Conservation (phyloP, 2,888 invertebrate species). For the Ectemnius cavifrons region DNA sequence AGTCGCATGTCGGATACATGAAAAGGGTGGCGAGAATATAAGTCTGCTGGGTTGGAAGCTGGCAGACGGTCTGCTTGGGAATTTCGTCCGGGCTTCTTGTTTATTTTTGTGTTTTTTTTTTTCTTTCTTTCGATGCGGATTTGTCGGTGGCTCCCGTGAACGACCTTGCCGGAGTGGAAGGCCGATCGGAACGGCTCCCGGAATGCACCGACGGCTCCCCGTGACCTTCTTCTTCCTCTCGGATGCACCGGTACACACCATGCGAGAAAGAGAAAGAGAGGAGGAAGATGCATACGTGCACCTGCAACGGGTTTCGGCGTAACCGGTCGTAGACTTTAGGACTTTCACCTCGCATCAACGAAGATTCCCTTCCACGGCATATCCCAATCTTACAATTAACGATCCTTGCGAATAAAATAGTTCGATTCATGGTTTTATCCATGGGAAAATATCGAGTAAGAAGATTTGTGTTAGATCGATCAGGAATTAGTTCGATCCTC, state of each 20-base stretch:
- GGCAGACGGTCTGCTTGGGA: background rate
- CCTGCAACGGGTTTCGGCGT: conserved; percentile 60
- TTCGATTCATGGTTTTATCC: background rate
- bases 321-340: conserved; percentile 60
- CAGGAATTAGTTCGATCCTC: background rate
- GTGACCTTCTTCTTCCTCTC: conserved; percentile 58
- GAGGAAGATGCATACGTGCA: conserved; percentile 55
- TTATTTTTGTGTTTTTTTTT: background rate
- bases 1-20: no score
- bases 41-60: background rate
- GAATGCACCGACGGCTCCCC: conserved; percentile 51
- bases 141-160: conserved; percentile 52
- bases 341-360: conserved; percentile 56
- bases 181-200: conserved; percentile 58
- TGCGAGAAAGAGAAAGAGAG: no score
- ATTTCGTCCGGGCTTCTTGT: background rate
- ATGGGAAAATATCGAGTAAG: background rate
- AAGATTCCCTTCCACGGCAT: conserved; percentile 42
- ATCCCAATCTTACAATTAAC: background rate
- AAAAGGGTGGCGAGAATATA: no score
- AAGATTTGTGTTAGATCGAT: background rate
- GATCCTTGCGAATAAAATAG: background rate
- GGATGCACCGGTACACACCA: conserved; percentile 50
- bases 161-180: conserved; percentile 55
- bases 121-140: conserved; percentile 30